These are phyloP conservation scores for Coturnix japonica DNA, from an alignment of 2,113 vertebrate genomes.

Conservation along the genomic window DNA sequence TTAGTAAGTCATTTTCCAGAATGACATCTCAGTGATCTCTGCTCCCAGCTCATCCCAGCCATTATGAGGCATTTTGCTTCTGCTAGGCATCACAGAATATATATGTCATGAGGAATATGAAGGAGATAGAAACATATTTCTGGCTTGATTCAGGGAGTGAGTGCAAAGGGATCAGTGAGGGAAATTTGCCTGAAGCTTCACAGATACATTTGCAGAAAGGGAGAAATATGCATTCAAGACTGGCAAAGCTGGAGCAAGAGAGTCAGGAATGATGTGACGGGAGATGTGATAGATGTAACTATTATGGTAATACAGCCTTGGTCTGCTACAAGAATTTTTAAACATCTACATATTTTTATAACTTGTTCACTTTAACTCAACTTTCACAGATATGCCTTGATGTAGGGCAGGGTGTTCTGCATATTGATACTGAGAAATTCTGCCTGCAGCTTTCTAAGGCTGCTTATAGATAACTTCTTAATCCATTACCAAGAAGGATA, in stretches of 20 bases:
- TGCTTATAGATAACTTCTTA: slow-evolving; percentile 57
- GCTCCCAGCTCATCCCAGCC: neutral
- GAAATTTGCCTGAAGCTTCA: slow-evolving; percentile 14
- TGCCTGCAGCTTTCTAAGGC: slow-evolving; percentile 51
- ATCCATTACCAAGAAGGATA: slow-evolving; percentile 40
- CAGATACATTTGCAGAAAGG: slow-evolving; percentile 2
- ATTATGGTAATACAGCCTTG: slow-evolving; percentile 55
- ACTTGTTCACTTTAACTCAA: neutral
- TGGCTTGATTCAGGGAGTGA: neutral
- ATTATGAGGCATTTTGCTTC: neutral
- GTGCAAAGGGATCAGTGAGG: neutral
- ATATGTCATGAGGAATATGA: neutral
- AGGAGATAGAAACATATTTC: slow-evolving; percentile 7
- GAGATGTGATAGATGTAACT: slow-evolving; percentile 37
- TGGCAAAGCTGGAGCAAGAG: neutral
- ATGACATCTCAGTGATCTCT: neutral
- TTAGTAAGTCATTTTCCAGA: neutral
- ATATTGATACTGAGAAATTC: slow-evolving; percentile 37
- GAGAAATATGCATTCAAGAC: slow-evolving; percentile 18
- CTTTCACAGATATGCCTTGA: slow-evolving; percentile 20
- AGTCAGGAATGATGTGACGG: slow-evolving; percentile 32
- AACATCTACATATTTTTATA: slow-evolving; percentile 51
- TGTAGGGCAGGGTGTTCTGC: slow-evolving; percentile 31
- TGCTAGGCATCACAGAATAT: neutral
- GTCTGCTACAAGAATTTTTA: slow-evolving; percentile 50